Evolutionary conservation across 2,113 vertebrate genomes (phyloP).

Genomic region (Salminus brasiliensis): DNA sequence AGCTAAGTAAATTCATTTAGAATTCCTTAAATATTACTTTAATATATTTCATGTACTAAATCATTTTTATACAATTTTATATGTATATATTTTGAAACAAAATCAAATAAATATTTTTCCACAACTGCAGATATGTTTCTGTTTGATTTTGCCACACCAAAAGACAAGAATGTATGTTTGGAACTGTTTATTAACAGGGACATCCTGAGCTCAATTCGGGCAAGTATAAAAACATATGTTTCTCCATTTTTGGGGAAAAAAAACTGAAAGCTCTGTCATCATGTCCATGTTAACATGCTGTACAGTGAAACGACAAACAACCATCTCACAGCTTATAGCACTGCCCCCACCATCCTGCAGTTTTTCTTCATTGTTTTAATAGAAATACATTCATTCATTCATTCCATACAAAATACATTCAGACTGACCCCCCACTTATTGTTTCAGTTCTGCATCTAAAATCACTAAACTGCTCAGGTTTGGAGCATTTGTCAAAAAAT

Average conservation of each 20-base stretch:
- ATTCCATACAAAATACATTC: slow-evolving; percentile 81
- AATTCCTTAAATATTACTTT: no score
- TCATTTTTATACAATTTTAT: no score
- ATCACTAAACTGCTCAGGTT: neutral
- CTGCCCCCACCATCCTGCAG: neutral
- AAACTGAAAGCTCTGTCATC: slow-evolving; percentile 8
- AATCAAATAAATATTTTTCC: no score
- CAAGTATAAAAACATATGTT: slow-evolving; percentile 10
- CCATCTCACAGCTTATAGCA: slow-evolving; percentile 9
- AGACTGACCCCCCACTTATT: slow-evolving; percentile 64
- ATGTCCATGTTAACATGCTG: neutral
- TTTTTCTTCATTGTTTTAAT: slow-evolving; percentile 68
- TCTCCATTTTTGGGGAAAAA: neutral
- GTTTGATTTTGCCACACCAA: neutral
- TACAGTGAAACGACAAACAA: slow-evolving; percentile 23
- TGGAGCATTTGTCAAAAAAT: slow-evolving; percentile 55
- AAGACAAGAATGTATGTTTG: neutral
- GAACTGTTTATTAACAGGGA: slow-evolving; percentile 45
- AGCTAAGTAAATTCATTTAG: no score
- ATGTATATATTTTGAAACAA: no score
- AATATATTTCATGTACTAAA: no score
- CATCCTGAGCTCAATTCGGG: slow-evolving; percentile 43
- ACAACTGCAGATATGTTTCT: no score
- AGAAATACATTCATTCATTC: slow-evolving; percentile 72
- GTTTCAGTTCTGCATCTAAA: slow-evolving; percentile 50